Conservation (phyloP, 2,797 vertebrate species). For the Cynopterus sphinx region DNA sequence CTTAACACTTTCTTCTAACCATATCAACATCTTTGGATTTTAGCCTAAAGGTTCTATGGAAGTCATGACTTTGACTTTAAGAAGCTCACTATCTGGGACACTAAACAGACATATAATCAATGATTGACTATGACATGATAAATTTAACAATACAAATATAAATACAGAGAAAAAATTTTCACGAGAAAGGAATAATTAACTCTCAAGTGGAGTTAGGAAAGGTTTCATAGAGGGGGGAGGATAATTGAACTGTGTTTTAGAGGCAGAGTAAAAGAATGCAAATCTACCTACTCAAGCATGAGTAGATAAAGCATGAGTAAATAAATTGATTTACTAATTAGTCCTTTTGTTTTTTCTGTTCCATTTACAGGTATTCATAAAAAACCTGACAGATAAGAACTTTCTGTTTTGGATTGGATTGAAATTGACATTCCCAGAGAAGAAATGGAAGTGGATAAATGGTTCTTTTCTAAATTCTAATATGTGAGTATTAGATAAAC, state of each 20-base stretch:
- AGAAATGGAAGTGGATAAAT: constrained; percentile 59
- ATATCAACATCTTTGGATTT: not conserved
- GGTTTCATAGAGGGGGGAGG: not conserved
- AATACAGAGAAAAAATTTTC: not conserved
- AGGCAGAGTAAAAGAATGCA: not conserved
- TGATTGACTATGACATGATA: not conserved
- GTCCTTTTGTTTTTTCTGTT: not conserved
- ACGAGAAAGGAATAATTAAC: not conserved
- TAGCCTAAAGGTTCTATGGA: not conserved
- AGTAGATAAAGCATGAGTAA: not conserved
- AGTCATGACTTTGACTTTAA: not conserved
- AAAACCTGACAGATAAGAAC: accelerated
- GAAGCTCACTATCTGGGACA: not conserved
- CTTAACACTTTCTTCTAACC: not conserved
- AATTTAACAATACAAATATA: not conserved
- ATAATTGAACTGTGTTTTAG: not conserved
- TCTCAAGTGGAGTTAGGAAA: not conserved
- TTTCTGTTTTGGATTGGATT: constrained; percentile 28
- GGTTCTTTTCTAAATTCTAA: constrained; percentile 21
- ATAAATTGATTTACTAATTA: not conserved
- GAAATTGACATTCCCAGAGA: not conserved
- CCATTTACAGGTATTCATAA: not conserved
- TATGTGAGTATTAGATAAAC: constrained; percentile 31
- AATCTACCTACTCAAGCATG: too few relatives aligned
- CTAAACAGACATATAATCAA: not conserved